These are phyloP conservation scores for Herpetotheres cachinnans DNA, from an alignment of 2,113 vertebrate genomes.

Conservation along the genomic window DNA sequence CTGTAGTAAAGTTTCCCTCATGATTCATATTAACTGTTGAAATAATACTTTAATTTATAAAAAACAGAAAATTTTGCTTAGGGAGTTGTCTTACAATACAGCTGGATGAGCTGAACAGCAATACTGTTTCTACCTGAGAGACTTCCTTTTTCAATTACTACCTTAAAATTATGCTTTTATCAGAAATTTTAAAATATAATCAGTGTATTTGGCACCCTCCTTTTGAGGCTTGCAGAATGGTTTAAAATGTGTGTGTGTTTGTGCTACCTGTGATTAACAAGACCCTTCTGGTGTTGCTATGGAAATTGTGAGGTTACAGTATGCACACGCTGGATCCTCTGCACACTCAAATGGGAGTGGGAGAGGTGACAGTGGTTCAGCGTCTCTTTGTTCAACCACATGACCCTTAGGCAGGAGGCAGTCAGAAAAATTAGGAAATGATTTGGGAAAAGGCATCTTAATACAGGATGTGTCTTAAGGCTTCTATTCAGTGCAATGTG, in stretches of 20 bases:
- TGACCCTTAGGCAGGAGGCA: neutral
- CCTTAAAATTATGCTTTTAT: neutral
- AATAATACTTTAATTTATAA: neutral
- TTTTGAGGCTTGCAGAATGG: neutral
- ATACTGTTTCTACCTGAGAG: neutral
- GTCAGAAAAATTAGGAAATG: neutral
- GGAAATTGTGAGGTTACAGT: slow-evolving; percentile 18
- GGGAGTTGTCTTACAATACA: neutral
- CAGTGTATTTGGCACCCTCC: neutral
- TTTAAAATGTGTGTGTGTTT: neutral
- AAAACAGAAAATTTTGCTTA: neutral
- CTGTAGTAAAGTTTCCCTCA: neutral
- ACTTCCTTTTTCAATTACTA: neutral
- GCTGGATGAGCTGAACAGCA: neutral
- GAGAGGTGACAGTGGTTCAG: neutral
- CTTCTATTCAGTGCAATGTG: neutral
- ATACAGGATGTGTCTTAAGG: neutral
- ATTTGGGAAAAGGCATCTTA: neutral
- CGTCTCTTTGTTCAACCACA: neutral
- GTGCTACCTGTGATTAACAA: slow-evolving; percentile 1
- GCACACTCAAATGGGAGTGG: neutral
- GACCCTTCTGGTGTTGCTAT: slow-evolving; percentile 40
- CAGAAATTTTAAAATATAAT: neutral
- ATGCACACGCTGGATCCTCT: neutral
- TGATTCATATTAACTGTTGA: slow-evolving; percentile 16